These are phyloP conservation scores for Hypanus sabinus DNA, from an alignment of 2,113 vertebrate genomes.

Conservation along the genomic window DNA sequence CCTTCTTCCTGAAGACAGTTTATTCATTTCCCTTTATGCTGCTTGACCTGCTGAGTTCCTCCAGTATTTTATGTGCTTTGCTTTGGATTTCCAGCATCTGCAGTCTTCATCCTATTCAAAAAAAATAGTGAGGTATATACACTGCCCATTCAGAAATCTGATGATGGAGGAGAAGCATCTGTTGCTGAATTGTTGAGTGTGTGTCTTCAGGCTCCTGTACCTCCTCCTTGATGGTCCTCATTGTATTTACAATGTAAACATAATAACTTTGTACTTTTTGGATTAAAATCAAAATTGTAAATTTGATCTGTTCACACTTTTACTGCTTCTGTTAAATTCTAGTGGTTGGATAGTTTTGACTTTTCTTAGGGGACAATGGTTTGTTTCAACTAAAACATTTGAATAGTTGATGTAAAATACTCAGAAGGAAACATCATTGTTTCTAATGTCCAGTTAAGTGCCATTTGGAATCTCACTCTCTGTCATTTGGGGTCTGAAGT, in stretches of 20 bases:
- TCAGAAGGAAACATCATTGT: neutral
- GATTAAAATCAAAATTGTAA: neutral
- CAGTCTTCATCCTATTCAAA: too few relatives aligned
- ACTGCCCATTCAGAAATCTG: too few relatives aligned
- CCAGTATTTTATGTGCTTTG: too few relatives aligned
- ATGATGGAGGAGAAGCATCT: too few relatives aligned
- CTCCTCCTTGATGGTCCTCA: too few relatives aligned
- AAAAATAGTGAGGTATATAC: too few relatives aligned
- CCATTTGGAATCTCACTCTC: constrained; percentile 4
- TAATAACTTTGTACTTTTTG: neutral
- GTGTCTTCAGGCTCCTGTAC: too few relatives aligned
- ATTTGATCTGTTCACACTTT: constrained; percentile 5
- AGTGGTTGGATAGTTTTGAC: neutral
- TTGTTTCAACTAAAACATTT: neutral
- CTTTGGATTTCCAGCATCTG: too few relatives aligned
- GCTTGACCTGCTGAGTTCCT: too few relatives aligned
- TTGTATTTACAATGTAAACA: neutral
- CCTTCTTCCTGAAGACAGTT: too few relatives aligned
- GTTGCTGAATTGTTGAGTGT: too few relatives aligned
- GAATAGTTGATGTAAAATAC: neutral
- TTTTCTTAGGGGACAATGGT: neutral
- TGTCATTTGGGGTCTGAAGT: constrained; percentile 25
- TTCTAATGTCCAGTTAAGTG: neutral
- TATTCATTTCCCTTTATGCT: too few relatives aligned
- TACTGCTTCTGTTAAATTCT: neutral